Base-by-base conservation (phyloP, 2,113 vertebrate species). In the Acrocephalus kingi region DNA sequence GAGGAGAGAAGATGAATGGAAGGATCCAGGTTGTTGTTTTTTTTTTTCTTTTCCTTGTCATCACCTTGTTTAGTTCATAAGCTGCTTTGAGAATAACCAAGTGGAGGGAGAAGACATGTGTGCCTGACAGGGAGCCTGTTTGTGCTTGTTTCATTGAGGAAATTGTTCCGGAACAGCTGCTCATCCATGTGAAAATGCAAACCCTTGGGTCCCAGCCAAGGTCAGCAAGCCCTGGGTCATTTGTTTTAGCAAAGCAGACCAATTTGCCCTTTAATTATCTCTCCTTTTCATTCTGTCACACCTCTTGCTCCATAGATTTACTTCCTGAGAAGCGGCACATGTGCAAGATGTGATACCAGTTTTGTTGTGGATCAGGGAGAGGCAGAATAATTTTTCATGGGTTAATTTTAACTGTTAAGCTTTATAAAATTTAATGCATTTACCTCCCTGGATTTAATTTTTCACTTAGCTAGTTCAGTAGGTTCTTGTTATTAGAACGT, bases 151-250 rank as follows among this genome's bases (percentile, higher is more conserved):
- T 93, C 82, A 81, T 91, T 93, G 93, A 95, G 92, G 95, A 96
- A 95, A 95, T 92, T 90, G 87, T 96, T 96, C 90, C 73, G 79
- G 92, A 97, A 96, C 91, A 97, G 49, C 96, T 93, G 85, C 86
- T 96, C 82, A 79, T 87, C 91, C 92, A 96, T 95, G 93, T 96
- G 95, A 95, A 96, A 96, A 96, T 83, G 90, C 94, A 95, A 97
- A 95, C 91, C 87, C 72, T 85, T 97, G 86, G 89, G 58, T 67
- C 83, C 56, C 37, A 37, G 94, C 93, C 96, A 97, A 48, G 86
- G 95, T 95, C 93, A 90, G 91, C 92, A 84, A 96, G 95, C 58
- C 92, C 96, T 96, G 87, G 95, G 95, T 95, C 93, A 90, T 96
- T 96, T 80, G 93, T 88, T 94, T 88, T 78, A 95, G 92, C 72